A percentile compares a stretch with the other conserved stretches of the same genome.
phyloP scores from a whole-genome alignment of 2,113 vertebrate genomes.

The Psilopsiagon aurifrons region DNA sequence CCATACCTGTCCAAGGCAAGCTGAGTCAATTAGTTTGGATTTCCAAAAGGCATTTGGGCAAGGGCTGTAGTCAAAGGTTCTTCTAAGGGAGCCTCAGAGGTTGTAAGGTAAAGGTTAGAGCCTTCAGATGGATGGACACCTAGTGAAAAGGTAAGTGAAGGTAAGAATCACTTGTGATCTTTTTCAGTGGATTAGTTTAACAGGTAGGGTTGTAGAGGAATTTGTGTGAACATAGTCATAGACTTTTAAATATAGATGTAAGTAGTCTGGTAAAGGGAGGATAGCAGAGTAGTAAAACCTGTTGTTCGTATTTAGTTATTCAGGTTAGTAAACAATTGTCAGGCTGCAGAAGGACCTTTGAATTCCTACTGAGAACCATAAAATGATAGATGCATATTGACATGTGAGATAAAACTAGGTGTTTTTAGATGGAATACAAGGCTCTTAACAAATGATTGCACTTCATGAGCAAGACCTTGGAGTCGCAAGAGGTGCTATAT shows the following conservation, averaged over 20 bases:
- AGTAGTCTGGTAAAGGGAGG: neutral
- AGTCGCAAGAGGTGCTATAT: neutral
- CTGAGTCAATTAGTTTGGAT: neutral
- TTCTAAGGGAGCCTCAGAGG: neutral
- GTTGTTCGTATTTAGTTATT: neutral
- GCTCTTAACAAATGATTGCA: neutral
- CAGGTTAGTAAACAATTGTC: neutral
- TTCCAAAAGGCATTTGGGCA: neutral
- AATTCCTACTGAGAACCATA: neutral
- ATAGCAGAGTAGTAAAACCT: neutral
- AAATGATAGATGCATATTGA: neutral
- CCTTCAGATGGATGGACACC: neutral
- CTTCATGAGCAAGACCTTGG: neutral
- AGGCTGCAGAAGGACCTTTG: neutral
- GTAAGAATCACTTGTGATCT: neutral
- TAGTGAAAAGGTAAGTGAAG: neutral
- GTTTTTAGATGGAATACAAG: neutral
- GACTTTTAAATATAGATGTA: neutral
- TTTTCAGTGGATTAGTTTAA: neutral
- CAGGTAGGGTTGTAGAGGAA: neutral
- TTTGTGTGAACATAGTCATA: neutral
- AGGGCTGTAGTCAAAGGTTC: neutral
- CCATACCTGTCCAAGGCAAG: neutral
- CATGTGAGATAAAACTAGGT: neutral
- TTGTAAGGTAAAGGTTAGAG: neutral